Percentiles rank a stretch among this genome's conserved stretches.
These are phyloP conservation scores for Rutilus rutilus DNA, from an alignment of 2,113 vertebrate genomes.

Conservation along the genomic window DNA sequence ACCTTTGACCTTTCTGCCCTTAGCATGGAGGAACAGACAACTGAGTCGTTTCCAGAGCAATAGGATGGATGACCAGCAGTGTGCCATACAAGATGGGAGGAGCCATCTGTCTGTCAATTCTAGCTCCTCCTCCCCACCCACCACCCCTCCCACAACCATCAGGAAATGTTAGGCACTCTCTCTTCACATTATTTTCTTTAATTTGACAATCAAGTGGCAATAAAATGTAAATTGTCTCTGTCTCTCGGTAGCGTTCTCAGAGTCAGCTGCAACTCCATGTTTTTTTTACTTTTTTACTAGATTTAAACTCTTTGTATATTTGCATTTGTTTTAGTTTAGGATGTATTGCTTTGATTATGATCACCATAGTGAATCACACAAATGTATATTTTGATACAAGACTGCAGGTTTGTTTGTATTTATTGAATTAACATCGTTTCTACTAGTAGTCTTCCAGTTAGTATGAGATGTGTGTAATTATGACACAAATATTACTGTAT, in stretches of 20 bases:
- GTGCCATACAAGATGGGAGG: conserved; percentile 80
- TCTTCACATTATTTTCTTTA: background rate
- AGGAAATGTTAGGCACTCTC: conserved; percentile 80
- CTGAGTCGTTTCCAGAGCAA: conserved; percentile 96
- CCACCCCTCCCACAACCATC: conserved; percentile 75
- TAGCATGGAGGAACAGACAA: conserved; percentile 84
- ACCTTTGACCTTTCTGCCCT: background rate
- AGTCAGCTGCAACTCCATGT: conserved; percentile 76
- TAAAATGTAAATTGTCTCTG: background rate
- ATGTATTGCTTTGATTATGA: conserved; percentile 47
- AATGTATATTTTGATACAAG: conserved; percentile 67
- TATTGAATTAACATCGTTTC: conserved; percentile 35
- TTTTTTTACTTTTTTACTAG: conserved; percentile 38
- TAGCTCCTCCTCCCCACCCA: conserved; percentile 67
- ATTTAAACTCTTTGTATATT: conserved; percentile 9
- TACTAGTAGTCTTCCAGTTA: background rate
- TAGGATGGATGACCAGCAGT: conserved; percentile 96
- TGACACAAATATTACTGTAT: background rate
- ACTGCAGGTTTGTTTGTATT: conserved; percentile 62
- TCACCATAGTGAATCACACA: conserved; percentile 15
- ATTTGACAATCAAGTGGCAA: background rate
- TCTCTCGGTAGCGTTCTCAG: conserved; percentile 75
- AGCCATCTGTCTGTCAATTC: conserved; percentile 66
- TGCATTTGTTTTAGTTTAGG: conserved; percentile 14
- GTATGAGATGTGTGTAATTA: background rate